These are phyloP conservation scores for Drosophila trapezifrons DNA, from an alignment of 1,140 invertebrate species.

Conservation along the genomic window DNA sequence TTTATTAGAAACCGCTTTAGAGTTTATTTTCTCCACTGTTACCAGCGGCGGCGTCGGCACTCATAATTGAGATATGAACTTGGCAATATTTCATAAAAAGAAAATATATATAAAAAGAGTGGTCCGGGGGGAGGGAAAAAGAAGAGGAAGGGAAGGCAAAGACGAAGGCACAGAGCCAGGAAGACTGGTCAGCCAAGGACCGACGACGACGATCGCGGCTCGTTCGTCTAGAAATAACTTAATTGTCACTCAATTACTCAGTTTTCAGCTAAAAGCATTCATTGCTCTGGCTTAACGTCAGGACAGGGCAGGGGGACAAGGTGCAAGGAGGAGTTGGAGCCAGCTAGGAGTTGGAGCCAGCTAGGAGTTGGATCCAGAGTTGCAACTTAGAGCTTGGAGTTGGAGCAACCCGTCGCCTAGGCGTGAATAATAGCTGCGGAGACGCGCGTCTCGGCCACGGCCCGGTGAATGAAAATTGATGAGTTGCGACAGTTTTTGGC, in stretches of 20 bases:
- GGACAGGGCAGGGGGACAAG: not conserved
- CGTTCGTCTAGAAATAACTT: slow-evolving; percentile 84
- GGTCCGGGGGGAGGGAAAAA: not conserved
- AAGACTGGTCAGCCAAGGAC: slow-evolving; percentile 35
- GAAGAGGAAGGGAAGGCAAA: not conserved
- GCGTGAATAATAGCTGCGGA: slow-evolving; percentile 72
- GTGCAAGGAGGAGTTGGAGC: not conserved
- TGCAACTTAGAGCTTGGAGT: not conserved
- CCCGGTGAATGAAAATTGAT: slow-evolving; percentile 78
- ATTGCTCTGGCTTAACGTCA: slow-evolving; percentile 82
- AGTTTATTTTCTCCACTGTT: slow-evolving; percentile 36
- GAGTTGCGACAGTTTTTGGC: slow-evolving; percentile 83
- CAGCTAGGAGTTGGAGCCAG: slow-evolving; percentile 1
- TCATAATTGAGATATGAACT: slow-evolving; percentile 84
- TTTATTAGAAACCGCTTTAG: not conserved
- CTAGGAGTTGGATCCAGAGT: not conserved
- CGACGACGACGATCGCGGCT: slow-evolving; percentile 64
- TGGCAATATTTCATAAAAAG: slow-evolving; percentile 82
- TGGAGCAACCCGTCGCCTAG: slow-evolving; percentile 47
- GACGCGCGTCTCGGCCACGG: slow-evolving; percentile 39
- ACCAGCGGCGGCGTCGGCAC: slow-evolving; percentile 28
- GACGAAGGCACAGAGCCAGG: not conserved
- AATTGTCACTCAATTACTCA: slow-evolving; percentile 84
- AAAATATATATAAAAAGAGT: slow-evolving; percentile 26
- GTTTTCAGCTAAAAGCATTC: slow-evolving; percentile 84